Conservation (phyloP, 2,113 vertebrate species). For the Pungitius pungitius region DNA sequence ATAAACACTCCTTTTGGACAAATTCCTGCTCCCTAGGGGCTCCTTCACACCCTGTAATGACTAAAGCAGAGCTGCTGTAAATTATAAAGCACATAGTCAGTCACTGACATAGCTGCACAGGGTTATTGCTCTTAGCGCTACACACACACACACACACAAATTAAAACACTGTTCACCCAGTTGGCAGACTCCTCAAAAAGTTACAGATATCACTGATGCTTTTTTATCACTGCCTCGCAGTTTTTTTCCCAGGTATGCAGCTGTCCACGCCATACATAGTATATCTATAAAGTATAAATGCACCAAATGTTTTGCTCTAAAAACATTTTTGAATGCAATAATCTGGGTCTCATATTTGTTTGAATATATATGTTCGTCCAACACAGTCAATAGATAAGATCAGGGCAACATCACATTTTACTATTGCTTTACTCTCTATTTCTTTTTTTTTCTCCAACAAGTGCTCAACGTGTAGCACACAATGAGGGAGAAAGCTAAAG, state of each 20-base stretch:
- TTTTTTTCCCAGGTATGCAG: constrained; percentile 57
- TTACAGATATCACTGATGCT: constrained; percentile 55
- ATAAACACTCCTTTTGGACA: constrained; percentile 78
- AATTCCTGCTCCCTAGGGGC: constrained; percentile 83
- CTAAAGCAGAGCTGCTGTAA: constrained; percentile 89
- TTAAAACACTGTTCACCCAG: constrained; percentile 54
- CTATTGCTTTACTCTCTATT: constrained; percentile 77
- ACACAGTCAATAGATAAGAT: constrained; percentile 29
- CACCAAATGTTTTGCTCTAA: background rate
- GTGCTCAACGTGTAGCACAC: constrained; percentile 85
- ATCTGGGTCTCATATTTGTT: constrained; percentile 13
- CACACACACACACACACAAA: constrained; percentile 58
- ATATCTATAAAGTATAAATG: background rate
- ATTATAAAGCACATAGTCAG: constrained; percentile 85
- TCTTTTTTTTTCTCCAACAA: constrained; percentile 76
- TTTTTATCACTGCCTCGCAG: constrained; percentile 55
- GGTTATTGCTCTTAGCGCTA: constrained; percentile 45
- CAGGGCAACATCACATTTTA: constrained; percentile 84
- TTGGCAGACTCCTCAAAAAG: constrained; percentile 60
- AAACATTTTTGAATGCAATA: background rate
- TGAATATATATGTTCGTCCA: constrained; percentile 17
- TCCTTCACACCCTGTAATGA: constrained; percentile 91
- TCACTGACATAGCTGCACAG: constrained; percentile 84
- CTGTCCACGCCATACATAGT: constrained; percentile 66
- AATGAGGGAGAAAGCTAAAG: constrained; percentile 77